Conservation (phyloP, 1,140 invertebrate genomes). For the Leptopilina clavipes region DNA sequence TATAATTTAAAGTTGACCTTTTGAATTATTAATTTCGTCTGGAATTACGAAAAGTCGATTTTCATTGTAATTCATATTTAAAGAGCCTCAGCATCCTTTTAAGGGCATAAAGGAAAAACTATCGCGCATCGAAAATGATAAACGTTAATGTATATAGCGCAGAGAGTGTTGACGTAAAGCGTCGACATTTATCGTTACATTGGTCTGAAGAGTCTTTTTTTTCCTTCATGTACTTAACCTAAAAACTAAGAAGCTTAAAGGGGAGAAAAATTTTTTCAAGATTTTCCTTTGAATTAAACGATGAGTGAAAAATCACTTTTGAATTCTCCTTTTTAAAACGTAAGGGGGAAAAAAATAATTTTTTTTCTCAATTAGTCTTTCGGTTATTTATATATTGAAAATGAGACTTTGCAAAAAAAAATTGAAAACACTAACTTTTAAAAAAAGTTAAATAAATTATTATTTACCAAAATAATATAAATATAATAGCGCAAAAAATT, state of each 20-base stretch:
- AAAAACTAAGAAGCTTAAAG: conserved; percentile 9
- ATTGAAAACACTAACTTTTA: no score
- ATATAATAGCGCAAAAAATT: no score
- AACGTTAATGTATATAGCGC: background rate
- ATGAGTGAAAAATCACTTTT: conserved; percentile 3
- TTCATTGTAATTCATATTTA: background rate
- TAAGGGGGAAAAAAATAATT: no score
- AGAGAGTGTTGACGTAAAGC: background rate
- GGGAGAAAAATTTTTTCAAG: background rate
- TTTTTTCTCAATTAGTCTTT: no score
- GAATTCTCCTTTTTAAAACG: background rate
- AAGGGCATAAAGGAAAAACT: background rate
- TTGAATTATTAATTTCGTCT: no score
- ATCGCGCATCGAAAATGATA: background rate
- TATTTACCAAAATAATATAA: no score
- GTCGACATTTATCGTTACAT: conserved; percentile 12
- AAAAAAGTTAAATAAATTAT: no score
- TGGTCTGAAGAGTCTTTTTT: conserved; percentile 6
- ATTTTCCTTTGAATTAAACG: background rate
- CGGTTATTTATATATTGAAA: no score
- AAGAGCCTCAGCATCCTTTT: background rate
- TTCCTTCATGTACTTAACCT: conserved; percentile 9
- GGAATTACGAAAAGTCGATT: background rate
- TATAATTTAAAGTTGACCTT: no score
- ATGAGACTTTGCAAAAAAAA: no score